These are phyloP conservation scores for Epistrophe grossulariae DNA, from an alignment of 2,888 invertebrate genomes.

Conservation along the genomic window DNA sequence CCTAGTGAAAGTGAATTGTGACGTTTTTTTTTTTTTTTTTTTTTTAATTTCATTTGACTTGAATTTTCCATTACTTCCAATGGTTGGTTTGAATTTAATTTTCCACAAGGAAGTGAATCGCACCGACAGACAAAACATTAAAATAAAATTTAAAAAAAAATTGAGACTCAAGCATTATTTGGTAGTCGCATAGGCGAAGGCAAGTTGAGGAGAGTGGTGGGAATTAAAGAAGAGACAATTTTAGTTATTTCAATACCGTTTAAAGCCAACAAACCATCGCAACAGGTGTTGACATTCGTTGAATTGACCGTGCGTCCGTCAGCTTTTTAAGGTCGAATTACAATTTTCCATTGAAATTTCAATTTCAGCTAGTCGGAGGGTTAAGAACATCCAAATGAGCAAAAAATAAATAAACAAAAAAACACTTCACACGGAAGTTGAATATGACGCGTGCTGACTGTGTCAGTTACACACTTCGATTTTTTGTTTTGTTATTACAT, in stretches of 20 bases:
- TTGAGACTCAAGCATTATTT: conserved; percentile 26
- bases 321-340: conserved; percentile 57
- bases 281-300: conserved; percentile 42
- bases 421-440: conserved; percentile 53
- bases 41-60: conserved; percentile 20
- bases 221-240: conserved; percentile 21
- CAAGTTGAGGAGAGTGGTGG: neutral
- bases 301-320: neutral
- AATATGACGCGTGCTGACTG: conserved; percentile 44
- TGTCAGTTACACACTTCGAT: conserved; percentile 41
- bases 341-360: conserved; percentile 40
- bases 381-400: conserved; percentile 34
- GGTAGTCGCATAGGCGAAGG: conserved; percentile 21
- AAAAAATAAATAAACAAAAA: neutral
- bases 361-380: conserved; percentile 8
- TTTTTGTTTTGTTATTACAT: conserved; percentile 25
- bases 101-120: conserved; percentile 63
- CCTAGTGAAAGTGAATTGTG: conserved; percentile 63
- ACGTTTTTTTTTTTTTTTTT: conserved; percentile 31
- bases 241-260: conserved; percentile 50
- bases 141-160: conserved; percentile 1
- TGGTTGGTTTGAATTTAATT: conserved; percentile 33
- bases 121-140: conserved; percentile 21
- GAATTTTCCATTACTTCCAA: conserved; percentile 27
- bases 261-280: neutral